phyloP scores from a whole-genome alignment of 2,888 invertebrate genomes.

The Coelogynopora nodosa region DNA sequence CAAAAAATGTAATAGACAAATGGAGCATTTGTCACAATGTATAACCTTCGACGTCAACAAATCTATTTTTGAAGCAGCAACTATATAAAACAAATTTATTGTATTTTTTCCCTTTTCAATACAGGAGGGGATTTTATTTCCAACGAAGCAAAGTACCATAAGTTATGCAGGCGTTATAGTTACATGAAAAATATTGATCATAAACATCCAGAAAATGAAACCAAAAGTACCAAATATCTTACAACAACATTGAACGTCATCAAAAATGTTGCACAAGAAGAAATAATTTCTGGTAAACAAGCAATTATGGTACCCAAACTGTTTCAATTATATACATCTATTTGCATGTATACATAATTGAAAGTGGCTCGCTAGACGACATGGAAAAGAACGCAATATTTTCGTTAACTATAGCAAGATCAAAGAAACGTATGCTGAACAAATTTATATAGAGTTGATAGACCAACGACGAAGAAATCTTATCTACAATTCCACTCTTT shows the following conservation, averaged over 20 bases:
- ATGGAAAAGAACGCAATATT: not conserved
- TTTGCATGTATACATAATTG: not conserved
- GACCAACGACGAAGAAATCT: slow-evolving; percentile 1
- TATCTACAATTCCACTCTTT: not conserved
- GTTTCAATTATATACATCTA: slow-evolving; percentile 7
- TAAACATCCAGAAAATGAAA: not conserved
- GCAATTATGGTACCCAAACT: not conserved
- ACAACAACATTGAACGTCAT: not conserved
- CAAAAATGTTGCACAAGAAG: not conserved
- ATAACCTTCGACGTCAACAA: not conserved
- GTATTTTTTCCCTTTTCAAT: not conserved
- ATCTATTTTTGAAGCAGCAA: slow-evolving; percentile 21
- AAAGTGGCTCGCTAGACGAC: not conserved
- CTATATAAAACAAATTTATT: not conserved
- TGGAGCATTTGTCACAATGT: slow-evolving; percentile 14
- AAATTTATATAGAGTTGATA: not conserved
- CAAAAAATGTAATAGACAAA: not conserved
- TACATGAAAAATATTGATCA: not conserved
- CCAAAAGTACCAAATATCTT: not conserved
- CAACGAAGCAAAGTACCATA: slow-evolving; percentile 14
- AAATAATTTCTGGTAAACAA: not conserved
- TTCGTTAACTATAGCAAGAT: not conserved
- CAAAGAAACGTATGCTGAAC: not conserved
- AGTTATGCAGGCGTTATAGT: not conserved
- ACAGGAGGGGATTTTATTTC: not conserved